Evolutionary conservation across 2,888 invertebrate genomes (phyloP), one percentile per base, ranked within the genome.

Genomic region (Cantharis rufa): DNA sequence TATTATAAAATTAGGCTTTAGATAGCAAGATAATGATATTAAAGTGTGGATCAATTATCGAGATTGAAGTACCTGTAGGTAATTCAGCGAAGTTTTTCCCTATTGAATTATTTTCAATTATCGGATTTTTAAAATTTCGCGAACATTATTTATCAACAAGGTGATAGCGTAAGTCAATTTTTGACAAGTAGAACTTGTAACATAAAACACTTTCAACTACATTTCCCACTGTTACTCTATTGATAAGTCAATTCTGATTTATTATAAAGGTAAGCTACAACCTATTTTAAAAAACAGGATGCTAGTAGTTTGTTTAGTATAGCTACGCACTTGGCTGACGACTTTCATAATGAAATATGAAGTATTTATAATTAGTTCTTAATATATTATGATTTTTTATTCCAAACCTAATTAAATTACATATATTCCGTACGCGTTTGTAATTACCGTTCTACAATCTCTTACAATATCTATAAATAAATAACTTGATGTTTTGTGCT

Each of bases 401-500:
- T 69, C 15, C 10, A 9, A 16, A n/a, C 11, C 16, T 32, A 48
- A 27, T 24, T 11, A 73, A 21, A 62, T 69, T 24, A 24, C 24
- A 24, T 61, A 28, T 24, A 73, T 73, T 68, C 73, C 15, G 27
- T 15, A 27, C 62, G 73, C 73, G 69, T 69, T 27, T 69, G 62
- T 68, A 62, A 69, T 69, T 73, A 73, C 73, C 73, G 73, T 73
- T 73, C 28, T 27, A 48, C 48, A 11, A 72, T 73, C 69, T 73
- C 73, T 63, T 62, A 73, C 69, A 69, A 73, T 61, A 69, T 73
- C 73, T 69, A 69, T 69, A 69, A 73, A 73, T 73, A 73, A 73
- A 73, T 73, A 69, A 69, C 73, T 27, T 48, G n/a, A n/a, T 48
- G 48, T 48, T 48, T 16, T 73, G 73, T 73, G 73, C 70, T 69